Conservation (phyloP, 2,797 vertebrate species). For the Chrosomus eos region DNA sequence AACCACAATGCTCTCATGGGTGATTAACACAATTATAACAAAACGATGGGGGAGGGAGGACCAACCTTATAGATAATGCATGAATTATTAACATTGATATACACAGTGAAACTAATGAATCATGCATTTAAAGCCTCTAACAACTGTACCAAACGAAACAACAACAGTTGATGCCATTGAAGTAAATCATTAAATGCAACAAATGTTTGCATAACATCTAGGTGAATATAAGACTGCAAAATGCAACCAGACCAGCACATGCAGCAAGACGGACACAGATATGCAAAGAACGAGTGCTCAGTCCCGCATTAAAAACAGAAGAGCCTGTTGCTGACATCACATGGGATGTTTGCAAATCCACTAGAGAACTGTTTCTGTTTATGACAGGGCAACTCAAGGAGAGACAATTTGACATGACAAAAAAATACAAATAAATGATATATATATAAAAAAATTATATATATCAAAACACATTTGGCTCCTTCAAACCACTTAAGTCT, state of each 20-base stretch:
- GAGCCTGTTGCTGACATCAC: slow-evolving; percentile 78
- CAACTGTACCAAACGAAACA: not conserved
- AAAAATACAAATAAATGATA: not conserved
- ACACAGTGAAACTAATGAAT: slow-evolving; percentile 1
- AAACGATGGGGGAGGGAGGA: not conserved
- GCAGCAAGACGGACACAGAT: slow-evolving; percentile 3
- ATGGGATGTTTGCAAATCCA: slow-evolving; percentile 31
- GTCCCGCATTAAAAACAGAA: slow-evolving; percentile 42
- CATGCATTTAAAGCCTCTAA: not conserved
- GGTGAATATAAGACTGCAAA: slow-evolving; percentile 15
- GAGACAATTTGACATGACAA: slow-evolving; percentile 10
- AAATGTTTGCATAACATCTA: slow-evolving; percentile 6
- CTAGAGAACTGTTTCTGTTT: slow-evolving; percentile 31
- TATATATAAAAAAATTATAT: not conserved
- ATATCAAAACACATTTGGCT: not conserved
- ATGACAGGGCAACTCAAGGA: slow-evolving; percentile 2
- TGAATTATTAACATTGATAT: slow-evolving; percentile 19
- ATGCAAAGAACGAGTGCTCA: slow-evolving; percentile 9
- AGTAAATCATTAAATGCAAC: not conserved
- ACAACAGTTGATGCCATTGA: not conserved
- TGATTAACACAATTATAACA: slow-evolving; percentile 39
- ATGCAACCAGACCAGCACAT: not conserved
- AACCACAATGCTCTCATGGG: slow-evolving; percentile 22
- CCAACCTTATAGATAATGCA: slow-evolving; percentile 4
- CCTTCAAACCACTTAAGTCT: not conserved